Base-by-base conservation (phyloP, 1,140 invertebrate genomes). In the Pseudachorutes palmiensis region DNA sequence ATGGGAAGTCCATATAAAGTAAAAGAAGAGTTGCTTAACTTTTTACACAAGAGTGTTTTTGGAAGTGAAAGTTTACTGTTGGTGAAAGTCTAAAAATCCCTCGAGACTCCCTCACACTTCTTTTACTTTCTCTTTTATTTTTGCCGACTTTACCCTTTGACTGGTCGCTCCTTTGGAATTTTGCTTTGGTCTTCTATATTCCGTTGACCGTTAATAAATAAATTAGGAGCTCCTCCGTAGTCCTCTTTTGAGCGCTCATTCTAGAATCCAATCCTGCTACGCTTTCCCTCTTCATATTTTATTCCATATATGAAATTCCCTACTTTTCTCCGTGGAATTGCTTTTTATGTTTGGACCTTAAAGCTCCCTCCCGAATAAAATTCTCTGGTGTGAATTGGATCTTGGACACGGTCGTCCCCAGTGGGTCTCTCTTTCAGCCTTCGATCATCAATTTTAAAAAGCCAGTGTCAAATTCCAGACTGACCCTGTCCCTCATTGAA, bases 391-490 rank as follows among this genome's bases (percentile, higher is more conserved):
- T 19, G 36, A 55, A 55, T 55, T 55, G 51, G 59, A 33, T 55
- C 12, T 12, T 55, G 26, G 62, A 31, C 62, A 36, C 51, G 30
- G 62, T 69, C 62, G 57, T 68, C 67, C 31, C 41, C 24, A 19
- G 51, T 26, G 51, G 5, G 14, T 24, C 24, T 41, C 36, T 41
- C 36, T 41, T 65, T 31, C 32, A n/a, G 5, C 24, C 55, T 62
- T 16, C 49, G 66, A 64, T 71, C 70, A 71, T 71, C 70, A 71
- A 71, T 71, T 71, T 69, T 69, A 71, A 71, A 68, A 68, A 60
- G 61, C 29, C 9, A 45, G 70, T 71, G 66, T 71, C 70, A 58
- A 68, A 71, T 71, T 71, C 70, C 70, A 68, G 57, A 66, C 66
- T 71, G 70, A 71, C 70, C 70, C 62, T 65, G 69, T 65, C 69